phyloP scores from a whole-genome alignment of 2,888 invertebrate species.

The Metallyticus violacea region DNA sequence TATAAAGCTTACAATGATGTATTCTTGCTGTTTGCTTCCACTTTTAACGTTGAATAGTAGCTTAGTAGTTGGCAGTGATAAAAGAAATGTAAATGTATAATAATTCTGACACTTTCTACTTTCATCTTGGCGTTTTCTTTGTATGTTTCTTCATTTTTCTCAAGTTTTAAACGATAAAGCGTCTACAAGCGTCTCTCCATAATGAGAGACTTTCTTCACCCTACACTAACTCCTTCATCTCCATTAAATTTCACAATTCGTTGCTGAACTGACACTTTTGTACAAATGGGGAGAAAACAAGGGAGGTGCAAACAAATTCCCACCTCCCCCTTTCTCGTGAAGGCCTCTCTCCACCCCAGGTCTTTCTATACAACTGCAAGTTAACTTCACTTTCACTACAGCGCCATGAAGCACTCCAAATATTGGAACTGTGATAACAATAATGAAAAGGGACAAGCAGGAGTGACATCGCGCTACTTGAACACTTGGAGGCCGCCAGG shows the following conservation, averaged over 20 bases:
- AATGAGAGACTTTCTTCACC: neutral
- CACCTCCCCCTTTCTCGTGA: neutral
- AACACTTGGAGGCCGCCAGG: neutral
- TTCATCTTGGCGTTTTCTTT: too few relatives aligned
- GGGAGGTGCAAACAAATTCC: neutral
- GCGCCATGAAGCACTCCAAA: neutral
- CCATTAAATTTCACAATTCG: constrained; percentile 7
- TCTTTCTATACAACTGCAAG: too few relatives aligned
- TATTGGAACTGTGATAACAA: neutral
- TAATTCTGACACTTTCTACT: too few relatives aligned
- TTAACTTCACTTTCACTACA: neutral
- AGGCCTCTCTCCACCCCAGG: too few relatives aligned
- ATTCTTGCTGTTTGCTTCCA: too few relatives aligned
- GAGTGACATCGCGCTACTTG: neutral
- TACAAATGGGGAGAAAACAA: neutral
- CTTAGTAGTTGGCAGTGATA: too few relatives aligned
- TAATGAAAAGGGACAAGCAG: neutral
- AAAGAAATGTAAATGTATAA: too few relatives aligned
- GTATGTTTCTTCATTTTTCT: neutral
- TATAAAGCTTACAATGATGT: too few relatives aligned
- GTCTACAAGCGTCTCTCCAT: neutral
- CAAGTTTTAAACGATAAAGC: neutral
- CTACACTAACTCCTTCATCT: neutral
- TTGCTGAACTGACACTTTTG: neutral
- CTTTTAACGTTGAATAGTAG: too few relatives aligned